Evolutionary conservation across 2,888 invertebrate species (phyloP).

Genomic region (Pristionchus arcanus): DNA sequence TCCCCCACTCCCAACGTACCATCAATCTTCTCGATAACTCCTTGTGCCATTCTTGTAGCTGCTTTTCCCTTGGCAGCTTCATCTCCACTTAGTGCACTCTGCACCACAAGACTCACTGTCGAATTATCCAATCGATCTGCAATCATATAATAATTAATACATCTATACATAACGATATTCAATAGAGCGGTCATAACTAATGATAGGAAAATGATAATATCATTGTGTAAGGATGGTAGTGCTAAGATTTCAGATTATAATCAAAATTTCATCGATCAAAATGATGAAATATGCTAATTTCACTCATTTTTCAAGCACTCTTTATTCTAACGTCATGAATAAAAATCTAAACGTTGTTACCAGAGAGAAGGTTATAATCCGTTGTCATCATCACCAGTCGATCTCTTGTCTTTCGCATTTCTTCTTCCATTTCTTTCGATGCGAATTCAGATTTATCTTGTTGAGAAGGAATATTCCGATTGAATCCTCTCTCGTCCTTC

Average conservation of each 20-base stretch:
- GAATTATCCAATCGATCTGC: conserved; percentile 56
- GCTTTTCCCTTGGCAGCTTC: conserved; percentile 56
- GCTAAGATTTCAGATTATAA: too few species aligned
- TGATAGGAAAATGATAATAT: too few species aligned
- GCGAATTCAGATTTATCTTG: background rate
- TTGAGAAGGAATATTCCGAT: background rate
- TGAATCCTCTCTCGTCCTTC: conserved; percentile 19
- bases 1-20: background rate
- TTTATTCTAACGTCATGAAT: too few species aligned
- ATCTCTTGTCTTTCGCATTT: conserved; percentile 33
- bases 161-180: too few species aligned
- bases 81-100: conserved; percentile 62
- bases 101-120: conserved; percentile 59
- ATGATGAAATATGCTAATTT: too few species aligned
- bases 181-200: too few species aligned
- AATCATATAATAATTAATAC: background rate
- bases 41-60: conserved; percentile 55
- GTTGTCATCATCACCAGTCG: conserved; percentile 7
- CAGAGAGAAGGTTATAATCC: conserved; percentile 29
- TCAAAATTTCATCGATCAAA: too few species aligned
- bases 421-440: conserved; percentile 33
- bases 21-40: conserved; percentile 44
- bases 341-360: background rate
- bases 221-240: too few species aligned
- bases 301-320: too few species aligned